phyloP scores from a whole-genome alignment of 2,888 invertebrate genomes.

The Marasmarcha lunaedactyla region DNA sequence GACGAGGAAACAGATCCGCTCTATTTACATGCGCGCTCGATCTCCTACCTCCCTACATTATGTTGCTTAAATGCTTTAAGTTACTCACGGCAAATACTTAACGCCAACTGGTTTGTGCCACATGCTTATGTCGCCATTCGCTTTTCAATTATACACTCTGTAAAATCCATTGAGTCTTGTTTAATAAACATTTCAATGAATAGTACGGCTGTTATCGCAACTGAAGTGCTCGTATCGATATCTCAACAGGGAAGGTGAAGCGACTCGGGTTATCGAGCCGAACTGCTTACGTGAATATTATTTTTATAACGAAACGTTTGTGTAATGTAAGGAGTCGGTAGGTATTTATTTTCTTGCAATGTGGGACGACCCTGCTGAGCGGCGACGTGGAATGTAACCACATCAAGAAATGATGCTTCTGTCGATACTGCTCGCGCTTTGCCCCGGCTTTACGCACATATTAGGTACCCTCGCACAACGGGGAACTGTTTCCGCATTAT shows the following conservation, averaged over 20 bases:
- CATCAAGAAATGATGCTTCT: constrained; percentile 55
- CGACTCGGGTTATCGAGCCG: constrained; percentile 3
- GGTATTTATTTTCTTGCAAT: constrained; percentile 35
- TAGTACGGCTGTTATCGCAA: background rate
- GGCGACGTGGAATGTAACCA: constrained; percentile 52
- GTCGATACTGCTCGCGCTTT: constrained; percentile 37
- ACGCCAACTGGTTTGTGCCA: constrained; percentile 26
- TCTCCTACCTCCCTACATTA: constrained; percentile 56
- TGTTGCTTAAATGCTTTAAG: constrained; percentile 48
- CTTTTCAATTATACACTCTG: constrained; percentile 34
- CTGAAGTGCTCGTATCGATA: background rate
- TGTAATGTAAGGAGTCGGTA: constrained; percentile 37
- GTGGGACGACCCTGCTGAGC: constrained; percentile 32
- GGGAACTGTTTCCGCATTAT: constrained; percentile 26
- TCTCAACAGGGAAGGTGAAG: background rate
- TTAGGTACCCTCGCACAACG: constrained; percentile 38
- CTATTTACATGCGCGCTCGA: constrained; percentile 52
- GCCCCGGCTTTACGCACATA: constrained; percentile 38
- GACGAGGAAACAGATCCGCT: constrained; percentile 59
- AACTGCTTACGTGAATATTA: constrained; percentile 48
- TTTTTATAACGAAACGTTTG: constrained; percentile 44
- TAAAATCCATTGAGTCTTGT: constrained; percentile 10
- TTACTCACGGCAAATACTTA: constrained; percentile 13
- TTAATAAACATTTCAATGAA: constrained; percentile 22
- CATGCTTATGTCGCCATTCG: constrained; percentile 26